A percentile compares a stretch with the other conserved stretches of the same genome.
phyloP scores from a whole-genome alignment of 2,797 vertebrate genomes.

The Macropus fuliginosus region DNA sequence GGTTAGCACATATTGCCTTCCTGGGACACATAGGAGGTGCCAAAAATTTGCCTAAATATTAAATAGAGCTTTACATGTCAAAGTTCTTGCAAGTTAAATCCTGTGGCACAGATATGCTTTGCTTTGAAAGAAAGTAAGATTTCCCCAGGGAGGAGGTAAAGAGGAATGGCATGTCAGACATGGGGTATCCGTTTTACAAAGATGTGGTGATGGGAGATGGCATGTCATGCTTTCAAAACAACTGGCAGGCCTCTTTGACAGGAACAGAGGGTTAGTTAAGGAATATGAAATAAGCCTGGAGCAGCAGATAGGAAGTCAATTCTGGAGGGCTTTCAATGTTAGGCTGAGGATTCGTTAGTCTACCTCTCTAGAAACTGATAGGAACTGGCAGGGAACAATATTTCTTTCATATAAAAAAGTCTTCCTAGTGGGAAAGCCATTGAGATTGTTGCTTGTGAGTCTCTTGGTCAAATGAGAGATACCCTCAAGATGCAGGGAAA shows the following conservation, averaged over 20 bases:
- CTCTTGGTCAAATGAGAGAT: background rate
- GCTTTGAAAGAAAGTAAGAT: background rate
- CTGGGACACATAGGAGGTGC: background rate
- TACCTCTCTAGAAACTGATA: constrained; percentile 7
- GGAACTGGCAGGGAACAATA: background rate
- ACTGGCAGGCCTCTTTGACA: background rate
- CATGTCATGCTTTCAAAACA: background rate
- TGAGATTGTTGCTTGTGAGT: background rate
- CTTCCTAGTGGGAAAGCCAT: background rate
- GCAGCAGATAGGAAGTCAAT: background rate
- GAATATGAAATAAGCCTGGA: background rate
- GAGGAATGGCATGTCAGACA: background rate
- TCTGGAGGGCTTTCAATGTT: background rate
- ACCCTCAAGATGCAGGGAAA: background rate
- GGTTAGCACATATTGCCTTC: background rate
- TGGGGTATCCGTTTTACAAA: background rate
- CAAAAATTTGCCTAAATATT: background rate
- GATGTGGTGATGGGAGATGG: background rate
- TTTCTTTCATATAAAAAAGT: background rate
- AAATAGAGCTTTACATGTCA: background rate
- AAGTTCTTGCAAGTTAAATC: background rate
- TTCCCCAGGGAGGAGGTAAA: background rate
- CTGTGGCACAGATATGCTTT: background rate
- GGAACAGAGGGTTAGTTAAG: background rate
- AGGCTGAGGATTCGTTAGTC: background rate